Evolutionary conservation across 2,888 invertebrate species (phyloP), one percentile per base, ranked within the genome.

Genomic region (Lycophotia porphyrea): DNA sequence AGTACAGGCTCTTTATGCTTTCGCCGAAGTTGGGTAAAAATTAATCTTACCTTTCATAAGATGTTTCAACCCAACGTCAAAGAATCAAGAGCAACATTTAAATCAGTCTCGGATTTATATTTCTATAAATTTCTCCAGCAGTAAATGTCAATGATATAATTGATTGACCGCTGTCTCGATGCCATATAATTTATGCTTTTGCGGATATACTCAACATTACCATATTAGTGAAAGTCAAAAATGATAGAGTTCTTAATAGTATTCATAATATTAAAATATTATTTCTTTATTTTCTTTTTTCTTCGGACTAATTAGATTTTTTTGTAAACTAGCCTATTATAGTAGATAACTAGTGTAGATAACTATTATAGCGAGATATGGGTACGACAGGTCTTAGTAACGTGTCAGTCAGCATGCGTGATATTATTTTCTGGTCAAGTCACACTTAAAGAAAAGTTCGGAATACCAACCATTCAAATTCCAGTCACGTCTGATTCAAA

Each of bases 181-280:
- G 44, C 36, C 44, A 77, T 55, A 78, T 86, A 85, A 76, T 76
- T 76, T 74, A 77, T 85, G 75, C 72, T 69, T 76, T 78, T 78
- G 77, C 60, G 31, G 42, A 66, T 65, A 65, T 64, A 72, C 52
- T n/a, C 34, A 67, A 36, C 78, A 75, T 79, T 74, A 76, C 68
- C 73, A 78, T 76, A 76, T 69, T 78, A 87, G 87, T 84, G 88
- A 90, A 89, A 90, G 90, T 85, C 66, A 67, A 39, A 39, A 63
- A 63, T 58, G 69, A 78, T 78, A 71, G 49, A 71, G 58, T 58
- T 66, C 63, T 71, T 68, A 34, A 52, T 39, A 52, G n/a, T 11
- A 4, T 52, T 52, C 21, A 44, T 49, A 24, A 44, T 27, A 49
- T 81, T 66, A 63, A 5, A 34, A 55, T 49, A 36, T 31, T 5